These are phyloP conservation scores for Mus caroli DNA, from an alignment of 2,797 vertebrate genomes.

Conservation along the genomic window DNA sequence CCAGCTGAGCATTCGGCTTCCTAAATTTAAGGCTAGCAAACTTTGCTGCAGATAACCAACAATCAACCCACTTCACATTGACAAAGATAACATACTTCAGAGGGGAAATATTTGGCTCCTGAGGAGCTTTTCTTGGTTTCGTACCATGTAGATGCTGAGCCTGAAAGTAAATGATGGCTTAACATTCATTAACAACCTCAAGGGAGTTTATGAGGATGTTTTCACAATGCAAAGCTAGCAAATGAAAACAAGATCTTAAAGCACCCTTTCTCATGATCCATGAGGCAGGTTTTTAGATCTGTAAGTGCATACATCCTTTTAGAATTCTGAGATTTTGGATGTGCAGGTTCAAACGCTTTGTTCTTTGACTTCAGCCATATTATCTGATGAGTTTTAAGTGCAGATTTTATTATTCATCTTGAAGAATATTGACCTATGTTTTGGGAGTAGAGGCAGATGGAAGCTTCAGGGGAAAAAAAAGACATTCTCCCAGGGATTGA, in stretches of 20 bases:
- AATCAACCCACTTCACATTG: slow-evolving; percentile 67
- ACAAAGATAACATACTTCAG: slow-evolving; percentile 75
- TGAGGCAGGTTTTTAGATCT: slow-evolving; percentile 34
- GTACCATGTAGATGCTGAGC: slow-evolving; percentile 77
- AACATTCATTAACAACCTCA: slow-evolving; percentile 80
- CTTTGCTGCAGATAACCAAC: slow-evolving; percentile 79
- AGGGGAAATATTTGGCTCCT: slow-evolving; percentile 76
- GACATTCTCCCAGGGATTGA: neutral
- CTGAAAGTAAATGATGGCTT: slow-evolving; percentile 80
- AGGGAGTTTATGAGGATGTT: slow-evolving; percentile 78
- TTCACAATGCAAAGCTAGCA: slow-evolving; percentile 82
- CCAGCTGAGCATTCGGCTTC: slow-evolving; percentile 77
- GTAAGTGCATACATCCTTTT: slow-evolving; percentile 72
- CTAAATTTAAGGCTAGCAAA: slow-evolving; percentile 80
- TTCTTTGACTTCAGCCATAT: slow-evolving; percentile 72
- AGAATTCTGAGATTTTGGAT: slow-evolving; percentile 80
- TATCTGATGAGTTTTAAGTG: slow-evolving; percentile 71
- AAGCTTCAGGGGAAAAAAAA: slow-evolving; percentile 14
- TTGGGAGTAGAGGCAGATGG: neutral
- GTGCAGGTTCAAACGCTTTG: slow-evolving; percentile 67
- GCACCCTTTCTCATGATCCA: slow-evolving; percentile 63
- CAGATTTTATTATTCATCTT: slow-evolving; percentile 76
- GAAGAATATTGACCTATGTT: slow-evolving; percentile 61
- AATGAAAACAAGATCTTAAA: slow-evolving; percentile 82
- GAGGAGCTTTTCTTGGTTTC: slow-evolving; percentile 72